Base-by-base conservation (phyloP, 92 coral and sea anemone genomes). In the Virgularia gustaviana region DNA sequence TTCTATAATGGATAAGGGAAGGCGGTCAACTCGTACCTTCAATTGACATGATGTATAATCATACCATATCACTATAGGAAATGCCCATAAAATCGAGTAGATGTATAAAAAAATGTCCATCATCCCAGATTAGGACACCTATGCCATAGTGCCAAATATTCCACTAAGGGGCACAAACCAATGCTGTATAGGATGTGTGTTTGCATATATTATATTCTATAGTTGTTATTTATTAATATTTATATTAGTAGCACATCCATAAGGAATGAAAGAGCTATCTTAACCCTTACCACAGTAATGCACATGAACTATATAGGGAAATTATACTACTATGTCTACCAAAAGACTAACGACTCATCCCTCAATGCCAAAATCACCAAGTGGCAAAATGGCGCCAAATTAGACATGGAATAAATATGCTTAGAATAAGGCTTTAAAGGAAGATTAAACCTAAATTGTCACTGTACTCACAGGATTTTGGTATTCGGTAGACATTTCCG, bases 11-110 rank as follows among this genome's bases (percentile, higher is more conserved):
- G 51, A 43, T 43, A n/a, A 43, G 13, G 51, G 51, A 43, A 43
- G 51, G 51, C 51, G 51, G 51, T 43, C 51, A 43, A 43, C 51
- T 43, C 51, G 3, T 43, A 43, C 51, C 51, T 43, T 43, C 51
- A 43, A 43, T 3, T 43, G 51, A 3, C 51, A 43, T 43, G 3
- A n/a, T n/a, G n/a, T n/a, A n/a, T n/a, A n/a, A n/a, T n/a, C n/a
- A 13, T 43, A 13, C 13, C 19, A 20, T 43, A 20, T 3, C 51
- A 43, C 13, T 43, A 43, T 43, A 15, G 19, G 51, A 43, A 20
- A 43, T 43, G 51, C 51, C 51, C 51, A 43, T 13, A 43, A 13
- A 20, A 43, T 13, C 16, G 51, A 43, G 19, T 0, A 43, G 0
- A 13, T 3, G 1, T 3, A 13, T 15, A 43, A 13, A 43, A 20